Base-by-base conservation (phyloP, 2,113 vertebrate genomes). In the Odobenus rosmarus region DNA sequence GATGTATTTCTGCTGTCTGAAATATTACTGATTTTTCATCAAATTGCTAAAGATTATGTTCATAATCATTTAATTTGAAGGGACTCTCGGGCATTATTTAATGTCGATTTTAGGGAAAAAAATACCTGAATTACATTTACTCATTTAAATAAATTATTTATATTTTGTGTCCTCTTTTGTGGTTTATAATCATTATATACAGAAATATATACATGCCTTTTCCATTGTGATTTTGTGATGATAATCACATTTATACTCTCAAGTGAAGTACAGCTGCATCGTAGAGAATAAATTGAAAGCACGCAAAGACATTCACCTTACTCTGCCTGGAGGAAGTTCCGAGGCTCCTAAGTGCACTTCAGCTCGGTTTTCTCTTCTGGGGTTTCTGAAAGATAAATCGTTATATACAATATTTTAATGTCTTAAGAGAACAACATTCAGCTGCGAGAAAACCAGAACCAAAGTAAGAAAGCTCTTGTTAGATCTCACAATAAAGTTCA, bases 331-430 rank as follows among this genome's bases (percentile, higher is more conserved):
- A 95, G 83, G 46, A 97, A 74, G 42, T 80, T 96, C 28, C 2
- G 1, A 28, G 33, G 85, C n/a, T 84, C 31, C 23, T n/a, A 69
- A 83, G 64, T 51, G 8, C 83, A 82, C 15, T 36, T 87, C 33
- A 93, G 92, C 49, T 90, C 33, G n/a, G 2, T 71, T 95, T 86
- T n/a, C n/a, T 14, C 24, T 88, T 80, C 74, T 90, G 23, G n/a
- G 14, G 59, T 14, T 94, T 93, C 57, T 98, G 76, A 95, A 55
- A 74, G 80, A 61, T 31, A 86, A 93, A 85, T 94, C 93, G n/a
- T 95, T 87, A 15, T 7, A 74, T 3, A 62, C 3, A 90, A 36
- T 46, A 72, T 28, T 62, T 53, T 87, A 92, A 87, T 96, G 19
- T 79, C 90, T 95, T 94, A 62, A 83, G 88, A 97, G 96, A 92